These are phyloP conservation scores for Octodon degus DNA, from an alignment of 2,113 vertebrate species.

Conservation along the genomic window DNA sequence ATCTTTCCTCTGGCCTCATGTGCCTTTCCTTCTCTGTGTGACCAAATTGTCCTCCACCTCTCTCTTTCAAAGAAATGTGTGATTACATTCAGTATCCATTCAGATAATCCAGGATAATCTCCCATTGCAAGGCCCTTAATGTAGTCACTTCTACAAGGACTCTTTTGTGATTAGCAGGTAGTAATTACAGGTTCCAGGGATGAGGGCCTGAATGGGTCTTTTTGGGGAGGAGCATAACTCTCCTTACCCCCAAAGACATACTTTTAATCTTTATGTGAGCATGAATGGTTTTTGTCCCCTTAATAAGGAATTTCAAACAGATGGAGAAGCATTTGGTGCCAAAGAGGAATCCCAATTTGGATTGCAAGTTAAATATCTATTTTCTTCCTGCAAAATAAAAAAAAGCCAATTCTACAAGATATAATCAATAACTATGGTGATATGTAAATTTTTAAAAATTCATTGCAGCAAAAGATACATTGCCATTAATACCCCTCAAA, in stretches of 20 bases:
- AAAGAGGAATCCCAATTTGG: background rate
- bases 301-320: conserved; percentile 20
- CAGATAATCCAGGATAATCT: background rate
- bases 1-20: background rate
- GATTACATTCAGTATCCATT: background rate
- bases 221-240: background rate
- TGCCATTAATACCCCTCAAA: background rate
- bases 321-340: conserved; percentile 5
- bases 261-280: conserved; percentile 15
- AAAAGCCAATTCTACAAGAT: background rate
- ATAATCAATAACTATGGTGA: background rate
- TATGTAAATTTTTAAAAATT: background rate
- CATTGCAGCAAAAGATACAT: background rate
- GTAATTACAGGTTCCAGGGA: background rate
- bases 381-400: background rate
- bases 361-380: conserved; percentile 24
- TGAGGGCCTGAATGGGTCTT: background rate
- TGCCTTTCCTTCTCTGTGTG: background rate
- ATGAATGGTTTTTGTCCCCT: background rate
- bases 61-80: background rate
- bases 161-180: conserved; percentile 1
- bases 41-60: background rate
- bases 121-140: conserved; percentile 14
- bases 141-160: conserved; percentile 35
- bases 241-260: background rate